Percentiles rank a stretch among this genome's conserved stretches.
Evolutionary conservation across 2,888 invertebrate species (phyloP).

Genomic region (Agrotis segetum): DNA sequence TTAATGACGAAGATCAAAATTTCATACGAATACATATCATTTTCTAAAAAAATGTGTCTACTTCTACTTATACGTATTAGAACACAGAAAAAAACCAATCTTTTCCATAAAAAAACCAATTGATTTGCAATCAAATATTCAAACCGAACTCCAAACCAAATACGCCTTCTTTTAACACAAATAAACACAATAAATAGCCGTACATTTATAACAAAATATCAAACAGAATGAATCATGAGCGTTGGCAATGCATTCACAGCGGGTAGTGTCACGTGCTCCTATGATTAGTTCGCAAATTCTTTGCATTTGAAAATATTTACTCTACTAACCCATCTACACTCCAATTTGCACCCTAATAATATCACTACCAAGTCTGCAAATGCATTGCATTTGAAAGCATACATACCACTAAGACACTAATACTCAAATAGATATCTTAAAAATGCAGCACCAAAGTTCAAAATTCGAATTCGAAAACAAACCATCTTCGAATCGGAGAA

Average conservation of each 20-base stretch:
- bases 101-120: conserved; percentile 2
- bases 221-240: conserved; percentile 69
- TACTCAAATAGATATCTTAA: conserved; percentile 30
- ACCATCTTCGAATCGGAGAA: conserved; percentile 28
- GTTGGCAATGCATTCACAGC: conserved; percentile 68
- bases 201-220: conserved; percentile 62
- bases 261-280: conserved; percentile 79
- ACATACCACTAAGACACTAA: conserved; percentile 35
- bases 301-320: conserved; percentile 71
- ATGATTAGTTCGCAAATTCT: conserved; percentile 84
- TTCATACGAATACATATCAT: too few relatives aligned
- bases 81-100: background rate
- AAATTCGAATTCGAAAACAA: conserved; percentile 9
- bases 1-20: too few relatives aligned
- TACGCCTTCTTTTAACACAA: conserved; percentile 36
- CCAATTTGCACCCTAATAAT: conserved; percentile 20
- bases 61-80: background rate
- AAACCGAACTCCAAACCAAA: conserved; percentile 14
- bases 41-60: background rate
- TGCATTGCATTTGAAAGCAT: conserved; percentile 74
- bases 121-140: conserved; percentile 5
- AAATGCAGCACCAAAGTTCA: background rate
- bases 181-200: conserved; percentile 46
- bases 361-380: conserved; percentile 50
- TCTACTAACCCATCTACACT: conserved; percentile 16